Evolutionary conservation across 2,113 vertebrate species (phyloP), one percentile per base, ranked within the genome.

Genomic region (Mormyrus iriodes): DNA sequence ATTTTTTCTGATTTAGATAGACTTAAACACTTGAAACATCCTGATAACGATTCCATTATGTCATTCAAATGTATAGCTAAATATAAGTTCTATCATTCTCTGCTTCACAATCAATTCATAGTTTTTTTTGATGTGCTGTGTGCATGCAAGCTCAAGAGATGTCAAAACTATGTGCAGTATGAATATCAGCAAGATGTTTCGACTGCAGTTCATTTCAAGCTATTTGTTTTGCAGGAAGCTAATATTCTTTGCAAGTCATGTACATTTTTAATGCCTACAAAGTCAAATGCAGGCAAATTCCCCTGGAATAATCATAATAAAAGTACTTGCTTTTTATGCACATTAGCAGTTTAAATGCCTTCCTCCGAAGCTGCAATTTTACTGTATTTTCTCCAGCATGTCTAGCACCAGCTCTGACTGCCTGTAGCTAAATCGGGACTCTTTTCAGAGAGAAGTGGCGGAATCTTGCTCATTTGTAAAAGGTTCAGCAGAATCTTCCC

Each of bases 371-470:
- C 17, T 19, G 35, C 73, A 79, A 19, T 79, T 42, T 79, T 21
- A 19, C 73, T 79, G 73, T 39, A 42, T 42, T 42, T 79, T 42
- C 31, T 39, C 35, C 73, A 42, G 35, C 35, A 39, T 79, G 73
- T 79, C 31, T 79, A 42, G 35, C 73, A 15, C 73, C 31, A 19
- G 73, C 17, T 42, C 31, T 79, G 73, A 42, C 35, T 79, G 73
- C 73, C 42, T 27, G 73, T 42, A 79, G 35, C 73, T 79, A 79
- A 79, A 79, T 79, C 35, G 73, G 73, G 73, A 42, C 39, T 84
- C 82, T 24, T 84, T 84, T 84, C 82, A 84, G 42, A 84, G 82
- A n/a, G 82, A 84, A 46, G 82, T 79, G 24, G 42, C 39, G 39
- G 44, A 84, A 24, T 48, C 21, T 84, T n/a, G 44, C 44, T 84